Evolutionary conservation across 2,888 invertebrate species (phyloP).

Genomic region (Villa cingulata): DNA sequence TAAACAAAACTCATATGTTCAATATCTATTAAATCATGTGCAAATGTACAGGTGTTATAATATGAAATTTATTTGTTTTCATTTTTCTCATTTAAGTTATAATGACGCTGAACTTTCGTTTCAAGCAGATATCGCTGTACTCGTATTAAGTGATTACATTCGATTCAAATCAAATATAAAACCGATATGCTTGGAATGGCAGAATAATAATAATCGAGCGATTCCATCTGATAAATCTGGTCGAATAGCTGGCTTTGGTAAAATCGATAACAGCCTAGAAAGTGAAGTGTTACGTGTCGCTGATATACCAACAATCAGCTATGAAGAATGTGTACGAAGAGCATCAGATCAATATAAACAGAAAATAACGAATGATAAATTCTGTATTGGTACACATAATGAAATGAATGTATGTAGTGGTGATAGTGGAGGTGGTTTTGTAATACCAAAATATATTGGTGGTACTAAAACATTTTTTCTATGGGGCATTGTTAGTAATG

Average conservation of each 20-base stretch:
- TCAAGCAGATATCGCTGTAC: conserved; percentile 27
- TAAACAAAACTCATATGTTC: too few relatives aligned
- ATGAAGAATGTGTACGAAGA: conserved; percentile 13
- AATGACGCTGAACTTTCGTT: conserved; percentile 19
- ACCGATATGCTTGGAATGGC: conserved; percentile 29
- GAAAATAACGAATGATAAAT: conserved; percentile 25
- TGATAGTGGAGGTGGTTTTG: conserved; percentile 25
- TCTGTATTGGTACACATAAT: conserved; percentile 22
- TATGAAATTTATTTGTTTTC: too few relatives aligned
- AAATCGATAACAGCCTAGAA: conserved; percentile 5
- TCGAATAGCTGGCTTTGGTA: conserved; percentile 19
- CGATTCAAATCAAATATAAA: conserved; percentile 23
- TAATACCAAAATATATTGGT: conserved; percentile 6
- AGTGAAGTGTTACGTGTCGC: conserved; percentile 14
- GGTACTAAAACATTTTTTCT: conserved; percentile 14
- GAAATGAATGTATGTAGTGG: conserved; percentile 19
- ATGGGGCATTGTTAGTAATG: conserved; percentile 23
- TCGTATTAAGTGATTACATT: conserved; percentile 23
- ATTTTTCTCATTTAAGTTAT: conserved; percentile 6
- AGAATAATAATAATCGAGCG: conserved; percentile 9
- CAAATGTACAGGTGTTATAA: too few relatives aligned
- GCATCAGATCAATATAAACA: conserved; percentile 13
- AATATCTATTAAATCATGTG: too few relatives aligned
- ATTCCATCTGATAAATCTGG: conserved; percentile 9
- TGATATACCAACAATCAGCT: conserved; percentile 14